Conservation (phyloP, 2,113 vertebrate genomes). For the Forbesichthys agassizii region DNA sequence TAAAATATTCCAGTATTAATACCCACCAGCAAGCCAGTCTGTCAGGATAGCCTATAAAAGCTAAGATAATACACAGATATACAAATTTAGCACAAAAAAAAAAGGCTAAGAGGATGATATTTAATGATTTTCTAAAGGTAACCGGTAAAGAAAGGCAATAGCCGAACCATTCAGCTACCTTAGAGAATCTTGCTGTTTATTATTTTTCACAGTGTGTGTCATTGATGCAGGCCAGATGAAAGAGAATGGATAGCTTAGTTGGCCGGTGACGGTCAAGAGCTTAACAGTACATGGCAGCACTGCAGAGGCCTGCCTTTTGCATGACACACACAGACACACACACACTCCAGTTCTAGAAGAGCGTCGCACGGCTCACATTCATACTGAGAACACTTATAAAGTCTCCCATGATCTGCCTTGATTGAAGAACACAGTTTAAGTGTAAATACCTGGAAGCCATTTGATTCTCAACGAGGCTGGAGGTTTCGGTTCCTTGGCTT, state of each 20-base stretch:
- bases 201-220: constrained; percentile 70
- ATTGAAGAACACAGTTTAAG: constrained; percentile 49
- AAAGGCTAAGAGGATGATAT: constrained; percentile 36
- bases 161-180: constrained; percentile 49
- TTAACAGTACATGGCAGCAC: constrained; percentile 27
- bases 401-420: constrained; percentile 34
- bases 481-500: constrained; percentile 71
- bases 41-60: too few relatives aligned
- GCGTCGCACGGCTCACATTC: constrained; percentile 59
- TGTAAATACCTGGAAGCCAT: constrained; percentile 65
- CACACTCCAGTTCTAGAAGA: constrained; percentile 20
- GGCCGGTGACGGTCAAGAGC: constrained; percentile 38
- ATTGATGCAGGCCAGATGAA: constrained; percentile 58
- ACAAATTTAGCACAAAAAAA: constrained; percentile 38
- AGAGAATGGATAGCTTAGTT: constrained; percentile 60
- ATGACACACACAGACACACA: constrained; percentile 24
- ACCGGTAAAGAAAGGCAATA: constrained; percentile 13
- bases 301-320: constrained; percentile 21
- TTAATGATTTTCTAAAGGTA: constrained; percentile 8
- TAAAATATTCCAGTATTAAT: too few relatives aligned
- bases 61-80: constrained; percentile 30
- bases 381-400: constrained; percentile 49
- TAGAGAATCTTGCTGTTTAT: constrained; percentile 49
- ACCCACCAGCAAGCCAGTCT: too few relatives aligned
- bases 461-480: constrained; percentile 58